Evolutionary conservation across 2,797 vertebrate genomes (phyloP).

Genomic region (Myripristis murdjan): DNA sequence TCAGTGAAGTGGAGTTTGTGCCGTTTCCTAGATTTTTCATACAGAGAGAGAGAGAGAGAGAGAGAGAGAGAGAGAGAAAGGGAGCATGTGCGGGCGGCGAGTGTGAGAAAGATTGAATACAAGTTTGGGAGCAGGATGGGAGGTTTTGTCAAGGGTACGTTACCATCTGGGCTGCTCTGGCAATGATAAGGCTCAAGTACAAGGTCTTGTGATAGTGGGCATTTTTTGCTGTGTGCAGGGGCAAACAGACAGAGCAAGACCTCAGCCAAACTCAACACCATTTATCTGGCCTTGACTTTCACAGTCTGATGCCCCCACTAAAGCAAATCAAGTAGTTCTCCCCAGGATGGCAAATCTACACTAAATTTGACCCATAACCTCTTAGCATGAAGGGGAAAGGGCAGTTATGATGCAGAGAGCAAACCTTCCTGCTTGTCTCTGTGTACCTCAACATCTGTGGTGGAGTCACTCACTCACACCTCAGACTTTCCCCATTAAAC

Average conservation of each 20-base stretch:
- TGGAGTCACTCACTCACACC: conserved; percentile 52
- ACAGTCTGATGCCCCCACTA: conserved; percentile 55
- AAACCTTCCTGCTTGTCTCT: conserved; percentile 24
- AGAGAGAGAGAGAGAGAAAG: background rate
- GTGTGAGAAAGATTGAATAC: conserved; percentile 69
- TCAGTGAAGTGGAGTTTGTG: no score
- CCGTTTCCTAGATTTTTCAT: conserved; percentile 4
- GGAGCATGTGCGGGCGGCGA: conserved; percentile 42
- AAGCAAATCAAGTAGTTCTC: conserved; percentile 66
- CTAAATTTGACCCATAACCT: conserved; percentile 31
- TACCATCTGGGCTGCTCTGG: conserved; percentile 83
- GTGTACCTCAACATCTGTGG: conserved; percentile 45
- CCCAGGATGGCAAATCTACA: conserved; percentile 24
- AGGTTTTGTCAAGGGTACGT: conserved; percentile 85
- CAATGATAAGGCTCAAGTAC: conserved; percentile 87
- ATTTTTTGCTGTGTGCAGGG: conserved; percentile 40
- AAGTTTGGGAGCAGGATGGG: conserved; percentile 72
- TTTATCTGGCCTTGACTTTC: conserved; percentile 82
- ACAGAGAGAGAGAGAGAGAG: background rate
- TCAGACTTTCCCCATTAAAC: conserved; percentile 33
- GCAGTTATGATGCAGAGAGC: conserved; percentile 40
- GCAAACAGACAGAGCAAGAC: conserved; percentile 60
- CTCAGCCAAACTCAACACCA: conserved; percentile 71
- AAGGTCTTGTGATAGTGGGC: conserved; percentile 83
- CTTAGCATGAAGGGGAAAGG: conserved; percentile 36